phyloP scores from a whole-genome alignment of 2,797 vertebrate genomes.

The Poeciliopsis presidionis region DNA sequence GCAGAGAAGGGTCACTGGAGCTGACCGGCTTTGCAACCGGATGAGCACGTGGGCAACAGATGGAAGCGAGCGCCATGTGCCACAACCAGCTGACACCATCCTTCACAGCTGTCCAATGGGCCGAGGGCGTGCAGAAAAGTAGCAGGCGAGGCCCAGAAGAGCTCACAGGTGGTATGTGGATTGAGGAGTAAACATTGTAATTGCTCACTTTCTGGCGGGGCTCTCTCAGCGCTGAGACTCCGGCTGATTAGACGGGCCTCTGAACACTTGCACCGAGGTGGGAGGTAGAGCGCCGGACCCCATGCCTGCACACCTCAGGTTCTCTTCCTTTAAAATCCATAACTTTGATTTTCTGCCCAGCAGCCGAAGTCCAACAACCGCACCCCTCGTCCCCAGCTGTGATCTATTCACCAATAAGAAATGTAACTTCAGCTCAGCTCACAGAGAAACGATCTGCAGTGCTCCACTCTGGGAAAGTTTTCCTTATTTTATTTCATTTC shows the following conservation, averaged over 20 bases:
- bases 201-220: conserved; percentile 44
- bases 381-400: conserved; percentile 34
- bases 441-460: conserved; percentile 13
- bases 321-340: conserved; percentile 44
- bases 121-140: conserved; percentile 62
- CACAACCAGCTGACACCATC: conserved; percentile 57
- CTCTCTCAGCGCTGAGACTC: conserved; percentile 15
- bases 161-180: conserved; percentile 53
- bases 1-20: conserved; percentile 12
- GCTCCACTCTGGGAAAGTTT: neutral
- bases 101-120: conserved; percentile 72
- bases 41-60: conserved; percentile 59
- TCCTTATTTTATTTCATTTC: neutral
- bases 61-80: conserved; percentile 69
- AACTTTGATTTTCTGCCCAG: conserved; percentile 42
- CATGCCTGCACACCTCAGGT: conserved; percentile 37
- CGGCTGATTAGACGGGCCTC: conserved; percentile 51
- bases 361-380: conserved; percentile 20
- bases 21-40: conserved; percentile 56
- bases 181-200: conserved; percentile 66
- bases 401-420: conserved; percentile 26
- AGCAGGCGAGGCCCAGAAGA: conserved; percentile 44
- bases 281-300: conserved; percentile 35
- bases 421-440: conserved; percentile 9
- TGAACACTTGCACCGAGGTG: conserved; percentile 28